Evolutionary conservation across 2,113 vertebrate species (phyloP).

Genomic region (Ptychochromis oligacanthus): DNA sequence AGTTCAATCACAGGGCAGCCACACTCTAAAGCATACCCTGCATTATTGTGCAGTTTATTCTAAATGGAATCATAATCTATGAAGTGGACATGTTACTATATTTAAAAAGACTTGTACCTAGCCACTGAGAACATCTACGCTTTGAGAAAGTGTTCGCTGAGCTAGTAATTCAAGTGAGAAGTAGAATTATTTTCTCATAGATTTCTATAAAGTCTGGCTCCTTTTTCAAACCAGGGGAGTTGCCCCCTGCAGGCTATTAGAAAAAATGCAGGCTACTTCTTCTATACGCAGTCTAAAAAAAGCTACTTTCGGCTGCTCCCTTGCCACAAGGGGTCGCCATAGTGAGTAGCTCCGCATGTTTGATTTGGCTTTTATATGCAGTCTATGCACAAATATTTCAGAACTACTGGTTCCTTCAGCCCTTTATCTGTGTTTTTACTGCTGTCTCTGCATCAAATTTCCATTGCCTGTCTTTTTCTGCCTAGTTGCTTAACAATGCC

Average conservation of each 20-base stretch:
- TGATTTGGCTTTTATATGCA: too few relatives aligned
- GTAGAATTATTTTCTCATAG: neutral
- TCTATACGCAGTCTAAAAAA: too few relatives aligned
- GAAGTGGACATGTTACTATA: neutral
- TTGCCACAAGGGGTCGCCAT: too few relatives aligned
- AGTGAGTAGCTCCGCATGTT: too few relatives aligned
- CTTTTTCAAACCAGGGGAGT: neutral
- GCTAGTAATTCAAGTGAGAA: neutral
- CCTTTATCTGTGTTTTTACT: neutral
- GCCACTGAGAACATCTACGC: neutral
- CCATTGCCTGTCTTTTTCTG: neutral
- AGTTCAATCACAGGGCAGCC: neutral
- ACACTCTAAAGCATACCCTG: neutral
- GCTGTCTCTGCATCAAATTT: neutral
- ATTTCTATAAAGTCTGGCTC: accelerated
- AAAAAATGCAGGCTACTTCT: too few relatives aligned
- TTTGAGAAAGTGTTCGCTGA: neutral
- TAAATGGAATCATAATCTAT: neutral
- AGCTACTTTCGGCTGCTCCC: too few relatives aligned
- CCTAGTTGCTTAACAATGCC: neutral
- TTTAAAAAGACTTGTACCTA: neutral
- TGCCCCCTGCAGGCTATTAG: neutral
- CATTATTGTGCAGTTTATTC: neutral
- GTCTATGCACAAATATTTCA: neutral
- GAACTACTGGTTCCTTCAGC: neutral